A percentile compares a stretch with the other conserved stretches of the same genome.
These are phyloP conservation scores for Pelusios castaneus DNA, from an alignment of 2,113 vertebrate genomes.

Conservation along the genomic window DNA sequence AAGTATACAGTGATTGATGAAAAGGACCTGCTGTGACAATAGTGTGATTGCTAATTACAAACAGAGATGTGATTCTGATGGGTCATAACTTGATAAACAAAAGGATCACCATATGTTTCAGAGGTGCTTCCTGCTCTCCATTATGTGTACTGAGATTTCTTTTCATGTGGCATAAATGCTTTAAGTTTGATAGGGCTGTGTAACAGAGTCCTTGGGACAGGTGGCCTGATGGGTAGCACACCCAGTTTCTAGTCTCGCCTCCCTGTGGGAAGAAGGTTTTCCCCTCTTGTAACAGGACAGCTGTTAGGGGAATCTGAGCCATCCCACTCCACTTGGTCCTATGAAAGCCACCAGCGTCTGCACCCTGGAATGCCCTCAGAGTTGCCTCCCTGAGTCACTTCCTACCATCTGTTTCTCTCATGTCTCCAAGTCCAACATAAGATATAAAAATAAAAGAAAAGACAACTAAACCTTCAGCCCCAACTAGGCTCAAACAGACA, in stretches of 20 bases:
- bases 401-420: background rate
- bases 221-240: background rate
- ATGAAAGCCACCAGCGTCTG: background rate
- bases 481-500: background rate
- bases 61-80: constrained; percentile 27
- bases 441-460: background rate
- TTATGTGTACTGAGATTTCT: background rate
- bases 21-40: constrained; percentile 6
- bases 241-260: background rate
- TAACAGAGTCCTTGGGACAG: background rate
- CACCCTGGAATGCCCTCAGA: background rate
- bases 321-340: background rate
- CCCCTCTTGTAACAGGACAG: background rate
- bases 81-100: background rate
- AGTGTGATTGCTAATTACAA: constrained; percentile 14
- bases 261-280: background rate
- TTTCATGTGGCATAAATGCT: background rate
- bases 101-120: background rate
- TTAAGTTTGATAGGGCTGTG: background rate
- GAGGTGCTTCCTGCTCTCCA: background rate
- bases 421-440: background rate
- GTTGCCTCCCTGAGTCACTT: background rate
- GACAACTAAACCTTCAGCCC: background rate
- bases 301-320: background rate
- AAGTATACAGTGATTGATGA: constrained; percentile 18